Evolutionary conservation across 1,140 invertebrate species (phyloP).

Genomic region (Lordiphosa mommai): DNA sequence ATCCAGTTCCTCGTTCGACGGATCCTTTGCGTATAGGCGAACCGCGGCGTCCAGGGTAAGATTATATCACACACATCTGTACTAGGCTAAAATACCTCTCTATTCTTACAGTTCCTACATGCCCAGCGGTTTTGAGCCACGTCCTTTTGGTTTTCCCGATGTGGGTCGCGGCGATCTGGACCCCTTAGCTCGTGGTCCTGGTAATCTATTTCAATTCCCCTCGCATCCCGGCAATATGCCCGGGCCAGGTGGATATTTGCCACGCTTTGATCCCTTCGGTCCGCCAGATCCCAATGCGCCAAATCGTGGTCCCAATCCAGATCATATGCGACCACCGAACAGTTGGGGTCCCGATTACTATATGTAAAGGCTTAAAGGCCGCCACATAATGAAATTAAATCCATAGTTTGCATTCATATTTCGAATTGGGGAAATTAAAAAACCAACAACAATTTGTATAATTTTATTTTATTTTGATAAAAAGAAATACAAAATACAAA

Average conservation of each 20-base stretch:
- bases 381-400: conserved; percentile 18
- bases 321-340: conserved; percentile 84
- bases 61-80: too few species aligned
- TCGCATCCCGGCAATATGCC: conserved; percentile 44
- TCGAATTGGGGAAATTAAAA: too few species aligned
- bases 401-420: conserved; percentile 31
- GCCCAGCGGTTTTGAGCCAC: conserved; percentile 51
- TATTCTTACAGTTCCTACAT: conserved; percentile 24
- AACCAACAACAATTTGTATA: too few species aligned
- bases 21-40: conserved; percentile 61
- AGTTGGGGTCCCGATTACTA: conserved; percentile 64
- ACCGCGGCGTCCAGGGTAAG: conserved; percentile 56
- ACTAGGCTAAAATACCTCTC: neutral
- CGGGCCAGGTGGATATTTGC: conserved; percentile 79
- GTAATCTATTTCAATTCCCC: conserved; percentile 86
- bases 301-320: conserved; percentile 83
- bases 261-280: conserved; percentile 90
- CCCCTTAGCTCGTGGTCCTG: conserved; percentile 85
- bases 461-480: too few species aligned
- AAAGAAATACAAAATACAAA: too few species aligned
- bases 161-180: conserved; percentile 87
- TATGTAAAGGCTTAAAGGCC: conserved; percentile 27
- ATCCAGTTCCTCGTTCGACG: neutral
- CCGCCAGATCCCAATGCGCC: conserved; percentile 81
- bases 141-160: conserved; percentile 79